phyloP scores from a whole-genome alignment of 2,888 invertebrate genomes.

The Eristalis intricaria region DNA sequence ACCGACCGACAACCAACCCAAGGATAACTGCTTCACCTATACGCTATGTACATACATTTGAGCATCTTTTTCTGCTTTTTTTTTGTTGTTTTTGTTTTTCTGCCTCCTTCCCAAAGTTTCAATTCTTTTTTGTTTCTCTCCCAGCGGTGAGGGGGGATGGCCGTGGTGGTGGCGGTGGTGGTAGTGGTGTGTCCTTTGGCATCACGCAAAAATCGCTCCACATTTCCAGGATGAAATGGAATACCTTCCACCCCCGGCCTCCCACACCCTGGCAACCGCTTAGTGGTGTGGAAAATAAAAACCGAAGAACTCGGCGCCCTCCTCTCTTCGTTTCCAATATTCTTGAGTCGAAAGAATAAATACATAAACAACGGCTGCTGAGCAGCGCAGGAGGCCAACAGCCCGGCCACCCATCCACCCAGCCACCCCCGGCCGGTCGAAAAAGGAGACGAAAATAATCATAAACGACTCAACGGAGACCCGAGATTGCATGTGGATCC shows the following conservation, averaged over 20 bases:
- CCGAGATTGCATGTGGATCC: slow-evolving; percentile 44
- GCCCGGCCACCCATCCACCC: slow-evolving; percentile 1
- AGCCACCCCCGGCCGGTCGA: slow-evolving; percentile 11
- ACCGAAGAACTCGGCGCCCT: slow-evolving; percentile 32
- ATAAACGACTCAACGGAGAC: slow-evolving; percentile 43
- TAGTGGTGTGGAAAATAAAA: slow-evolving; percentile 21
- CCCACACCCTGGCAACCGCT: slow-evolving; percentile 19
- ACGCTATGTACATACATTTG: slow-evolving; percentile 51
- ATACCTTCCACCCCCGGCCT: slow-evolving; percentile 32
- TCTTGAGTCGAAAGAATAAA: slow-evolving; percentile 53
- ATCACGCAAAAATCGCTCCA: slow-evolving; percentile 70
- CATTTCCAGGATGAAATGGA: slow-evolving; percentile 69
- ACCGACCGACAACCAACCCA: slow-evolving; percentile 72
- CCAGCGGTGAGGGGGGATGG: slow-evolving; percentile 7
- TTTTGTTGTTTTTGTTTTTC: no score
- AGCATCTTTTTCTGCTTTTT: slow-evolving; percentile 2
- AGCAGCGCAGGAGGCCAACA: no score
- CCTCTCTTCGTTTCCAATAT: slow-evolving; percentile 54
- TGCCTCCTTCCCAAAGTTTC: slow-evolving; percentile 12
- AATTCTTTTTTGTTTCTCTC: slow-evolving; percentile 15
- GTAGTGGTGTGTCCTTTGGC: slow-evolving; percentile 50
- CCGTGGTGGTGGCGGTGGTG: slow-evolving; percentile 47
- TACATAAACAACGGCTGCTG: slow-evolving; percentile 62
- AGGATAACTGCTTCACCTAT: slow-evolving; percentile 73
- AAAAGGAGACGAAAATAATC: slow-evolving; percentile 48